Evolutionary conservation across 2,888 invertebrate species (phyloP), one percentile per base, ranked within the genome.

Genomic region (Pilophorus perplexus): DNA sequence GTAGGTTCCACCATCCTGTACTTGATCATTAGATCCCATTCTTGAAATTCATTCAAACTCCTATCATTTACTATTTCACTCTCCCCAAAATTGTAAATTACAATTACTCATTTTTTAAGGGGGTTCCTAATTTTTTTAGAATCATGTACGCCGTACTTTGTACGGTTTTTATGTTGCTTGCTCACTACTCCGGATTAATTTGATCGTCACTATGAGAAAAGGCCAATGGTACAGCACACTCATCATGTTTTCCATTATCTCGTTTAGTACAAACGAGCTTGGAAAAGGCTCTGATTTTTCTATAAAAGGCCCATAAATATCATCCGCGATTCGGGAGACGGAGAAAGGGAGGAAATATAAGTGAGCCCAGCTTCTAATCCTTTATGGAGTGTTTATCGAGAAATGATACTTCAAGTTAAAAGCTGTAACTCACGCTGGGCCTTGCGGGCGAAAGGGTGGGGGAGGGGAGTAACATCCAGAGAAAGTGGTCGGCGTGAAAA

Each of bases 311-410:
- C 52, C n/a, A 52, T 52, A 52, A 52, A 52, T 52, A 33, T 8
- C 16, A 28, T 3, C 10, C 18, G 2, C 52, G 16, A 52, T 14
- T 14, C 28, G 16, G 25, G n/a, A n/a, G 1, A 28, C 16, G 4
- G 28, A 28, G 52, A 14, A 25, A 10, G 52, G 16, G 12, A 33
- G 12, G 33, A 33, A 12, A 12, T 6, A 33, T 8, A 33, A 28
- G 28, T 28, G 52, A 52, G 55, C 14, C 55, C 14, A 23, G 46
- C 62, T 14, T 27, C 46, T 62, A 62, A 62, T 62, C 48, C 62
- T 62, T 62, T 62, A 62, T 62, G 33, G 62, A 48, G 62, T 62
- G 62, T 62, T 62, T 62, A 62, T 62, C 62, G 62, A 62, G 62
- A 62, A 62, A 62, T 62, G 62, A 62, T 62, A 62, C 62, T 62